Evolutionary conservation across 2,113 vertebrate species (phyloP), one percentile per base, ranked within the genome.

Genomic region (Mus musculus): DNA sequence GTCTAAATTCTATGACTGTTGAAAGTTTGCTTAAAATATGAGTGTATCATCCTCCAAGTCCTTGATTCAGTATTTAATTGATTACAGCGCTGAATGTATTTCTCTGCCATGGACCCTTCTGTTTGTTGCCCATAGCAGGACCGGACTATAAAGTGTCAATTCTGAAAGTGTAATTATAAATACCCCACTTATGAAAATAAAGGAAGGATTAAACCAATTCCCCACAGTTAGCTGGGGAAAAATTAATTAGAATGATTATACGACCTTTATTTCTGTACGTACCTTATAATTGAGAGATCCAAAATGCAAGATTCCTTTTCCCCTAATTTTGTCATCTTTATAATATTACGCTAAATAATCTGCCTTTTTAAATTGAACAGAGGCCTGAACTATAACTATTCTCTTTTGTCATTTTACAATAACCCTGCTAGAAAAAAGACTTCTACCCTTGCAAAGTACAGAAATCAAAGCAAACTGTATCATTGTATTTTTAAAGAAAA

Each of bases 11-110:
- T 96, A 6, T 89, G 84, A 80, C 17, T 93, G 6, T 89, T 89
- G 54, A 88, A 89, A 93, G 20, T 90, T 96, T 94, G 9, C 72
- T 91, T 28, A 96, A 94, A 94, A 91, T 80, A 86, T 54, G 87
- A 69, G 75, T 24, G 6, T 61, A 69, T 42, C 22, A 71, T 95
- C 65, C 56, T 91, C 59, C 86, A 75, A 95, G 54, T 36, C 77
- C 13, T 90, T 92, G 33, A 75, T 76, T 95, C 94, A 56, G 42
- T 95, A 63, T 82, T 95, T 88, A 69, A 80, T 77, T 49, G 52
- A 3, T 88, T 94, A 63, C 77, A n/a, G 13, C 7, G 49, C 42
- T 93, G n/a, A 59, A 84, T 95, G 17, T 20, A 63, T 94, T 73
- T 85, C 72, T 84, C 8, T 76, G 61, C 13, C 39, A 49, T 30